These are phyloP conservation scores for Huso huso DNA, from an alignment of 2,797 vertebrate species.

Conservation along the genomic window DNA sequence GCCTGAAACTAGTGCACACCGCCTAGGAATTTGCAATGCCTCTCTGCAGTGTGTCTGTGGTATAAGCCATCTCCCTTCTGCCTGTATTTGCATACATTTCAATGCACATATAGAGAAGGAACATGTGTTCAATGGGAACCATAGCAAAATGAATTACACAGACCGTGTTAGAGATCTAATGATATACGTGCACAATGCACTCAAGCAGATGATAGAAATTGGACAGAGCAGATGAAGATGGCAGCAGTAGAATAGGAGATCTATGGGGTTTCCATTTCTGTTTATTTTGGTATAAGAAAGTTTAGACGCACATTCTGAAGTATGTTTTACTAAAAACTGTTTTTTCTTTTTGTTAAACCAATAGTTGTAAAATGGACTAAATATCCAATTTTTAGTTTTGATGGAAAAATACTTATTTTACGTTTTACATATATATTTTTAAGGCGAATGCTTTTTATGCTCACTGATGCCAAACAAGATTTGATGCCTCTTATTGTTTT, in stretches of 20 bases:
- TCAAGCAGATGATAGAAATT: slow-evolving; percentile 64
- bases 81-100: slow-evolving; percentile 81
- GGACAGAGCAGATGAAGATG: slow-evolving; percentile 50
- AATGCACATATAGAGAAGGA: slow-evolving; percentile 75
- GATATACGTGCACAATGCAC: slow-evolving; percentile 66
- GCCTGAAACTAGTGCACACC: slow-evolving; percentile 61
- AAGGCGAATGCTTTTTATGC: no score
- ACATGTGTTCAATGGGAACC: slow-evolving; percentile 84
- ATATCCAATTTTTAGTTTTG: no score
- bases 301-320: no score
- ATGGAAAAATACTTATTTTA: no score
- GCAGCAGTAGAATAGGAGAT: slow-evolving; percentile 25
- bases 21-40: slow-evolving; percentile 64
- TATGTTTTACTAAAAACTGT: no score
- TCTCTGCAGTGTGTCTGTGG: slow-evolving; percentile 44
- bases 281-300: slow-evolving; percentile 11
- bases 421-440: no score
- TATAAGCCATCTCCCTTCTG: slow-evolving; percentile 67
- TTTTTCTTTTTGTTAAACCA: no score
- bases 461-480: no score
- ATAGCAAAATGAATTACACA: slow-evolving; percentile 81
- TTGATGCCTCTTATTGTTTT: no score
- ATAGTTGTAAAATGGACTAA: no score
- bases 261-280: slow-evolving; percentile 7
- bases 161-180: slow-evolving; percentile 70